Evolutionary conservation across 2,888 invertebrate genomes (phyloP), one percentile per base, ranked within the genome.

Genomic region (Volucella inanis): DNA sequence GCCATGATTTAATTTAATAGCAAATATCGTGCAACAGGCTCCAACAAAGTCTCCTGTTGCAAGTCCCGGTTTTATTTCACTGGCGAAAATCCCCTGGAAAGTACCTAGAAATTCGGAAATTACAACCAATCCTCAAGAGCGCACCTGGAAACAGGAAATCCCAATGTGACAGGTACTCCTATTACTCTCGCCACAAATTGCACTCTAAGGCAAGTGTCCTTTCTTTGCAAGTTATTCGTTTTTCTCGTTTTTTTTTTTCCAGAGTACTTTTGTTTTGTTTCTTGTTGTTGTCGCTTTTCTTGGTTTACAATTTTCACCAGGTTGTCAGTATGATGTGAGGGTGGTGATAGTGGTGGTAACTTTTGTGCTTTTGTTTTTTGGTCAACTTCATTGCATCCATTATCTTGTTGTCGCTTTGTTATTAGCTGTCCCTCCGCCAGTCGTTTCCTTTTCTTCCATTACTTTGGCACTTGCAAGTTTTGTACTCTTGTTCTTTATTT

Each of bases 371-470:
- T 84, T 79, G 68, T 84, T 75, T 85, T 31, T 80, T 59, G 80
- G 76, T 77, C 76, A 85, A 85, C 85, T 85, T 81, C 85, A 80
- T 81, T 81, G 81, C 85, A 76, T 85, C 72, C 55, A 81, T 85
- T 85, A 85, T 80, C 85, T 81, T 85, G 85, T 85, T 85, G 85
- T 76, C 81, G 81, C 81, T 76, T 76, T 77, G 76, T 81, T 85
- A 77, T 85, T 85, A 80, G 80, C 76, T 72, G 71, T 80, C 61
- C 54, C 67, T 64, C 81, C 67, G 18, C 57, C 57, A 67, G 57
- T 79, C 54, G 39, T 39, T 79, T 62, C 52, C 41, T 62, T 65
- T 67, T 52, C 18, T 39, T 47, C 62, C 45, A 76, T 67, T 76
- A 50, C 55, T 64, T 71, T 71, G 68, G 22, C 68, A 57, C 54